These are phyloP conservation scores for Amblyjoppa fuscipennis DNA, from an alignment of 2,888 invertebrate species.

Conservation along the genomic window DNA sequence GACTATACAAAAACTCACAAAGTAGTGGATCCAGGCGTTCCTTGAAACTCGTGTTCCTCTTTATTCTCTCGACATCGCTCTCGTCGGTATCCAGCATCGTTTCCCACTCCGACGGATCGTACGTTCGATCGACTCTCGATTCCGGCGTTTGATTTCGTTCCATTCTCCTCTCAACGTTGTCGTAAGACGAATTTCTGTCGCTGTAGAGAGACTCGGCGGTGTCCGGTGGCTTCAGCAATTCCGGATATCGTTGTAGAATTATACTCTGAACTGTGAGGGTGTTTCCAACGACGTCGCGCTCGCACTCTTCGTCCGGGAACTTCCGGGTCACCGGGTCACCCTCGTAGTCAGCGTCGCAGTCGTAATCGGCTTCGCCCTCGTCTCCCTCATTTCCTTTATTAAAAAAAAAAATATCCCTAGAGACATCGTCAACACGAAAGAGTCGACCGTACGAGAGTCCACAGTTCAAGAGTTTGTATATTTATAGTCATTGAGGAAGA, in stretches of 20 bases:
- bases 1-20: slow-evolving; percentile 86
- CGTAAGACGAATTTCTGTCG: slow-evolving; percentile 89
- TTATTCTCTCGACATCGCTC: slow-evolving; percentile 83
- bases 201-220: slow-evolving; percentile 81
- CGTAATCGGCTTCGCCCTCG: slow-evolving; percentile 85
- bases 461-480: not conserved
- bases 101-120: slow-evolving; percentile 83
- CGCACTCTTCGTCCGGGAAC: slow-evolving; percentile 84
- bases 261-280: slow-evolving; percentile 92
- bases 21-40: slow-evolving; percentile 92
- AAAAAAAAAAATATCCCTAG: not conserved
- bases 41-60: slow-evolving; percentile 90
- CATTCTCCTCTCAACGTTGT: slow-evolving; percentile 89
- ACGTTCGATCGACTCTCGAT: slow-evolving; percentile 76
- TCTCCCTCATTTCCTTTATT: slow-evolving; percentile 63
- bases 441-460: not conserved
- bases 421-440: not conserved
- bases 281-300: slow-evolving; percentile 86
- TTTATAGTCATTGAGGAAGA: slow-evolving; percentile 10
- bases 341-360: slow-evolving; percentile 87
- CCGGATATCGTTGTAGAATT: slow-evolving; percentile 92
- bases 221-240: slow-evolving; percentile 88
- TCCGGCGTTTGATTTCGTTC: slow-evolving; percentile 80
- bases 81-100: slow-evolving; percentile 86
- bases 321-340: slow-evolving; percentile 84